Evolutionary conservation across 2,113 vertebrate genomes (phyloP).

Genomic region (Hystrix cristata): DNA sequence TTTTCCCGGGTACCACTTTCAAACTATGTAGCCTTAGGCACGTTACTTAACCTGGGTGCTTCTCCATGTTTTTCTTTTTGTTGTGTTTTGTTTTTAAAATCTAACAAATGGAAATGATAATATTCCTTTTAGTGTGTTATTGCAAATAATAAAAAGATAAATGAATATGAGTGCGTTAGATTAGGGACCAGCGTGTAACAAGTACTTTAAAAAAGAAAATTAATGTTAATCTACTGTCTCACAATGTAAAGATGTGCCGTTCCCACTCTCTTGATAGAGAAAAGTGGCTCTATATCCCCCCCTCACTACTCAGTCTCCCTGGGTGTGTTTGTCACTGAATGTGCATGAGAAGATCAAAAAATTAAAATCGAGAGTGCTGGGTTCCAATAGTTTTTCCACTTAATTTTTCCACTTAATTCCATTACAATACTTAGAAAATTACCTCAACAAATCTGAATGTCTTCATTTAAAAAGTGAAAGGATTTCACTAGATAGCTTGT

Average conservation of each 20-base stretch:
- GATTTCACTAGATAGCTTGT: neutral
- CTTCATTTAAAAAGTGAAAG: neutral
- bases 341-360: neutral
- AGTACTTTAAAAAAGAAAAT: neutral
- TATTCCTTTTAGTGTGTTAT: neutral
- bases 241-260: neutral
- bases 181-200: neutral
- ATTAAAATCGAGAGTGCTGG: neutral
- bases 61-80: neutral
- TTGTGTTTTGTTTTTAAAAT: neutral
- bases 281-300: neutral
- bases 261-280: neutral
- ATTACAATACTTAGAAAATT: neutral
- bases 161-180: neutral
- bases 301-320: neutral
- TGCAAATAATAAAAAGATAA: neutral
- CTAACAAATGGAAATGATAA: neutral
- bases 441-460: neutral
- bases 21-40: neutral
- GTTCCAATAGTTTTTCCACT: neutral
- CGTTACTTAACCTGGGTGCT: neutral
- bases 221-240: neutral
- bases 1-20: neutral
- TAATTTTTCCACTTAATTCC: conserved; percentile 14
- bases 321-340: neutral